phyloP scores from a whole-genome alignment of 2,888 invertebrate genomes.

The Ecliptopera silaceata region DNA sequence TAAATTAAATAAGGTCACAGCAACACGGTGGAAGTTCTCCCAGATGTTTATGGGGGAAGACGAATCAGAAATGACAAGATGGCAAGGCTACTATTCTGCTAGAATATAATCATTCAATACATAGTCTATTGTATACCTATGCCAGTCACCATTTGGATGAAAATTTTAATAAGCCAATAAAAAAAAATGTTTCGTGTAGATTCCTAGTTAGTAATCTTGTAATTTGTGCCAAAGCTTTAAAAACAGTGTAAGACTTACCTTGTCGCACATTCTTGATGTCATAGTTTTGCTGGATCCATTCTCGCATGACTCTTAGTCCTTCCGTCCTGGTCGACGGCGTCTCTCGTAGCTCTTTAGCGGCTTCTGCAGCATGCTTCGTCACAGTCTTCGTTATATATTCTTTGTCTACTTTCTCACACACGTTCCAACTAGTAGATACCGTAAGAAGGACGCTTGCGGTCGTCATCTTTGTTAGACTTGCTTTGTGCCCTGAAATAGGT shows the following conservation, averaged over 20 bases:
- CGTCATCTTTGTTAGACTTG: conserved; percentile 54
- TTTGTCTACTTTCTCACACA: conserved; percentile 63
- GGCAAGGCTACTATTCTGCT: no score
- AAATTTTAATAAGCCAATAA: no score
- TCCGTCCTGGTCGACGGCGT: conserved; percentile 85
- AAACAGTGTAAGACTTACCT: conserved; percentile 61
- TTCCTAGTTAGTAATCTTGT: no score
- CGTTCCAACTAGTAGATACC: conserved; percentile 65
- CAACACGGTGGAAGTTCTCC: no score
- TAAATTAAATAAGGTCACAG: no score
- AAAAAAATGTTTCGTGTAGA: no score
- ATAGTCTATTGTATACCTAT: no score
- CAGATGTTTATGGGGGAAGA: no score
- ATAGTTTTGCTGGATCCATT: conserved; percentile 87
- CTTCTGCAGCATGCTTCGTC: conserved; percentile 67
- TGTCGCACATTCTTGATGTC: conserved; percentile 87
- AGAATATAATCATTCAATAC: no score
- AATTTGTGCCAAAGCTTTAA: neutral
- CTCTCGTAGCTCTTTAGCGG: conserved; percentile 87
- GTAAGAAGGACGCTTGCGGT: conserved; percentile 71
- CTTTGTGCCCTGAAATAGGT: conserved; percentile 14
- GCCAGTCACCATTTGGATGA: no score
- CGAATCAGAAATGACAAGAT: no score
- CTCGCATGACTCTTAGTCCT: conserved; percentile 84
- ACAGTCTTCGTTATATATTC: conserved; percentile 49